A percentile compares a stretch with the other conserved stretches of the same genome.
phyloP scores from a whole-genome alignment of 2,113 vertebrate species.

The Embiotoca jacksoni region DNA sequence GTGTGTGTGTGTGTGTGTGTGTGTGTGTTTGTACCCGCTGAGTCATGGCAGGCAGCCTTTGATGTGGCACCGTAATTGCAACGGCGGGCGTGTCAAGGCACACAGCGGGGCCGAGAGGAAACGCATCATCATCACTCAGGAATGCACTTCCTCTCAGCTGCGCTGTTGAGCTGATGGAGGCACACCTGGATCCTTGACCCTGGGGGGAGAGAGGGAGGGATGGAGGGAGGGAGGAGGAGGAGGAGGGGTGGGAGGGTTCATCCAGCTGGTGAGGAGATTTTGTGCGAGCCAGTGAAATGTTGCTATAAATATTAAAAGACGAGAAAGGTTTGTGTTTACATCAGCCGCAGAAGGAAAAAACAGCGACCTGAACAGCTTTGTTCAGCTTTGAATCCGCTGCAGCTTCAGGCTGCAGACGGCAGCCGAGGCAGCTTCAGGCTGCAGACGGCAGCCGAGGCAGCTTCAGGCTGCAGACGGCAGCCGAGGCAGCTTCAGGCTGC shows the following conservation, averaged over 20 bases:
- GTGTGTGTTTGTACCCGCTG: slow-evolving; percentile 33
- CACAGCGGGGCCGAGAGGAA: slow-evolving; percentile 60
- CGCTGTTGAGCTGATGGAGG: slow-evolving; percentile 20
- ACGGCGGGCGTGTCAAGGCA: slow-evolving; percentile 71
- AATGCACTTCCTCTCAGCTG: slow-evolving; percentile 76
- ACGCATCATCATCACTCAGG: slow-evolving; percentile 77
- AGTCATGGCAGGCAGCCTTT: slow-evolving; percentile 73
- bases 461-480: too few relatives aligned
- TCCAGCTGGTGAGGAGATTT: slow-evolving; percentile 38
- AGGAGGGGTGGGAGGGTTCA: not conserved
- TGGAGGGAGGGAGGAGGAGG: not conserved
- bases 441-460: too few relatives aligned
- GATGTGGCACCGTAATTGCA: slow-evolving; percentile 70
- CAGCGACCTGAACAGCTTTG: too few relatives aligned
- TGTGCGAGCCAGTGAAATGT: not conserved
- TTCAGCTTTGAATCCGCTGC: too few relatives aligned
- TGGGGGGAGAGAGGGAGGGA: not conserved
- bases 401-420: too few relatives aligned
- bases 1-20: slow-evolving; percentile 31
- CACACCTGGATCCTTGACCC: slow-evolving; percentile 73
- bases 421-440: too few relatives aligned
- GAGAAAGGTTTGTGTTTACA: too few relatives aligned
- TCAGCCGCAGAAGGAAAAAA: not conserved
- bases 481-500: too few relatives aligned
- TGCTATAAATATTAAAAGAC: not conserved